Evolutionary conservation across 2,888 invertebrate genomes (phyloP), one percentile per base, ranked within the genome.

Genomic region (Harpalus rufipes): DNA sequence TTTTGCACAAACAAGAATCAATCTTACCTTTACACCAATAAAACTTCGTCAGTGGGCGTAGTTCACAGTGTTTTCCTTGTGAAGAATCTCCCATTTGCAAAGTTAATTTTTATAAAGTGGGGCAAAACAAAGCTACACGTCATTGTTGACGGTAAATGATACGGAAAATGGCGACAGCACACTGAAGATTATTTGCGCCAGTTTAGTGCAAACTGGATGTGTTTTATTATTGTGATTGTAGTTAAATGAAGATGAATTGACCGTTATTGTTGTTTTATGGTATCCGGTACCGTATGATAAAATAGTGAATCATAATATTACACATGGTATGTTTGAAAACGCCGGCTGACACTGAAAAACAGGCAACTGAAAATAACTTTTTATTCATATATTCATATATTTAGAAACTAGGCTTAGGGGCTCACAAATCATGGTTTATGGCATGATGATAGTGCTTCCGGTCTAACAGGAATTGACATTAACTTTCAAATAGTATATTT

Each of bases 111-210:
- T 14, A 74, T 74, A 21, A 18, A 74, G 44, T 41, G 51, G 44
- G 8, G 74, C 21, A 44, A 74, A 74, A 44, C 44, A 74, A 74
- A 41, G 51, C 74, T 44, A 74, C 74, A 41, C 21, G 41, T 74
- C 74, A 74, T 74, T 74, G 74, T 74, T 74, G 74, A 74, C 51
- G 74, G 74, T 74, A 74, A 74, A 74, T 74, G 74, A 74, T 74
- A 74, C 51, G 74, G 74, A 74, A 74, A 74, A 74, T 74, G 44
- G 51, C 44, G 51, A 18, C 44, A 41, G 51, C 44, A 21, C 44
- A 74, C 16, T 74, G 18, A 74, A 74, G 74, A 74, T 74, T 74
- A 74, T 41, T 18, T 41, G 41, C 44, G n/a, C 18, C 21, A 12
- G 16, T 51, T 41, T 8, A 44, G 51, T 10, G 44, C 44, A 44